Evolutionary conservation across 2,888 invertebrate genomes (phyloP), one percentile per base, ranked within the genome.

Genomic region (Pseudolycoriella hygida): DNA sequence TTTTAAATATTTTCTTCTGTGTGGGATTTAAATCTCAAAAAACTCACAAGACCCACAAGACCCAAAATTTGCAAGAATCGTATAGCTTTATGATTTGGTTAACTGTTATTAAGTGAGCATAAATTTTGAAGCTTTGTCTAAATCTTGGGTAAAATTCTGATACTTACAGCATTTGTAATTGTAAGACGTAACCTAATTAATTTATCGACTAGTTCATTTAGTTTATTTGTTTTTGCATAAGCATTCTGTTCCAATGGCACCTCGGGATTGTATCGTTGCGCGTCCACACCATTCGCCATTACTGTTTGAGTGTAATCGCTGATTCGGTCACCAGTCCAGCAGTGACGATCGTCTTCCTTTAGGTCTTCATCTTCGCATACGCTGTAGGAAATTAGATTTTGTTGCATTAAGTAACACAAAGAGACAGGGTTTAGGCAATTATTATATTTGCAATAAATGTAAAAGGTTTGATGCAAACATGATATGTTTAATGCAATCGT

Each of bases 181-280:
- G 56, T 60, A 49, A 60, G 60, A 47, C 62, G 60, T 49, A 64
- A 58, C 51, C 64, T 64, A 43, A 62, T 58, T 46, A 64, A 55
- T 52, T 63, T 62, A 52, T 64, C 64, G 34, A 58, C 61, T 51
- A 64, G 47, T 50, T 62, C 65, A 42, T 61, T 62, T 47, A 64
- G 47, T 49, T 60, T 58, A 41, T 54, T 58, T 20, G 55, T 53
- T 47, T 60, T 59, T 12, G 51, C 44, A 47, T 50, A 53, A 11
- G 60, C 52, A 42, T 57, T 56, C 25, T 40, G 20, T 42, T 57
- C 60, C 48, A 58, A 53, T 50, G 65, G 64, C 48, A 65, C 64
- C 54, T 65, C 65, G 18, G 65, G 65, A 56, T 65, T 65, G 49
- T 65, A 65, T 45, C 60, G 60, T 52, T 65, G 65, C 14, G 59